Base-by-base conservation (phyloP, 2,113 vertebrate genomes). In the Alouatta palliata region DNA sequence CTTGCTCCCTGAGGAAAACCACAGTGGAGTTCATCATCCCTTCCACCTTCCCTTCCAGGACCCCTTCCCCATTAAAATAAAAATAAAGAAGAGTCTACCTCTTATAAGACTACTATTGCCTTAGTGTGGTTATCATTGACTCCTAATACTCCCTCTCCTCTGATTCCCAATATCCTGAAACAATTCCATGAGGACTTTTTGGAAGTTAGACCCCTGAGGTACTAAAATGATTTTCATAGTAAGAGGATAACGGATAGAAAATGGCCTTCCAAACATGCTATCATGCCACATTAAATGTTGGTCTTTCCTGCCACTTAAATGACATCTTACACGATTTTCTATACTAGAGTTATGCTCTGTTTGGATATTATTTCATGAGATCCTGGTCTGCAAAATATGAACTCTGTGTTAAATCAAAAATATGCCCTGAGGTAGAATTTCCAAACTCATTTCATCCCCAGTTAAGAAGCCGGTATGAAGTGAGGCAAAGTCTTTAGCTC, bases 281-380 rank as follows among this genome's bases (percentile, higher is more conserved):
- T 66, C 40, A 92, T 82, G 76, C 10, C 5, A 93, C 27, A 47
- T 70, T 95, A 81, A 77, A 77, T 89, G n/a, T 58, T 40, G 17
- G 43, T 70, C 56, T 76, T 90, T 66, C 52, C 58, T 73, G 88
- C 75, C 32, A 66, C 45, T 96, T 86, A 92, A 64, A 76, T 56
- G 66, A 90, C 13, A 76, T 76, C 19, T 85, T 64, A 77, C 2
- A 54, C 70, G 27, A 84, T 85, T 88, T 92, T 86, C 73, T 94
- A 75, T 76, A 85, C n/a, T 81, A 96, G 25, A 81, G 13, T 77
- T 13, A 21, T 77, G 56, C 43, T 93, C 52, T 95, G 47, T 79
- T 95, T 76, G 20, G n/a, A 79, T 90, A 81, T 73, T 92, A 79
- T 92, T 83, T 77, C 54, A 81, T 21, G n/a, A 93, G 56, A 95